Evolutionary conservation across 2,113 vertebrate genomes (phyloP).

Genomic region (Mesitornis unicolor): DNA sequence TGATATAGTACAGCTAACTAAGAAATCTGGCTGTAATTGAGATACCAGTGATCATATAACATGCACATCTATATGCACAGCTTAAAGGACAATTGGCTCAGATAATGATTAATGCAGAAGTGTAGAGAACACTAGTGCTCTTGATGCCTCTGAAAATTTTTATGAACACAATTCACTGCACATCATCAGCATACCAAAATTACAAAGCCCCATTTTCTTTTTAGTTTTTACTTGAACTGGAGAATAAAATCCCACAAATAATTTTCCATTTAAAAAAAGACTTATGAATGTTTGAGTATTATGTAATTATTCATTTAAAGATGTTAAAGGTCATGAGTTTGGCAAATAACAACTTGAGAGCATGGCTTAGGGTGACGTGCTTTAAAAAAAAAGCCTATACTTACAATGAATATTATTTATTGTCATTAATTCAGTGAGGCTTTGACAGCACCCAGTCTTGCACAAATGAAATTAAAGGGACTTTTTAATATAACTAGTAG

Average conservation of each 20-base stretch:
- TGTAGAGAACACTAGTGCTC: not conserved
- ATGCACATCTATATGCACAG: not conserved
- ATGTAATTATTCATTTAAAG: not conserved
- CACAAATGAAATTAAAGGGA: not conserved
- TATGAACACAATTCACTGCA: not conserved
- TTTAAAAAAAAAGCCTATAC: not conserved
- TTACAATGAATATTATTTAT: not conserved
- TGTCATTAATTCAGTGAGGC: not conserved
- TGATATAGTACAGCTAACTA: not conserved
- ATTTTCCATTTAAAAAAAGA: not conserved
- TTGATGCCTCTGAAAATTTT: not conserved
- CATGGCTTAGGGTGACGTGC: not conserved
- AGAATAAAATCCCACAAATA: not conserved
- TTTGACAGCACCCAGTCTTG: not conserved
- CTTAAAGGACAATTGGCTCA: not conserved
- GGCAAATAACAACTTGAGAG: not conserved
- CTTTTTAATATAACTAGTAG: not conserved
- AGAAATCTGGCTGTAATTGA: slow-evolving; percentile 20
- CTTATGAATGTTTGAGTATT: not conserved
- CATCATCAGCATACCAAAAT: not conserved
- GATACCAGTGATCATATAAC: not conserved
- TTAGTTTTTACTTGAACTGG: not conserved
- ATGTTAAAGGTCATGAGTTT: not conserved
- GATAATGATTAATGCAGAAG: not conserved
- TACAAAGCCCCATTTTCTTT: not conserved